Evolutionary conservation across 2,113 vertebrate species (phyloP).

Genomic region (Emydura subglobosa): DNA sequence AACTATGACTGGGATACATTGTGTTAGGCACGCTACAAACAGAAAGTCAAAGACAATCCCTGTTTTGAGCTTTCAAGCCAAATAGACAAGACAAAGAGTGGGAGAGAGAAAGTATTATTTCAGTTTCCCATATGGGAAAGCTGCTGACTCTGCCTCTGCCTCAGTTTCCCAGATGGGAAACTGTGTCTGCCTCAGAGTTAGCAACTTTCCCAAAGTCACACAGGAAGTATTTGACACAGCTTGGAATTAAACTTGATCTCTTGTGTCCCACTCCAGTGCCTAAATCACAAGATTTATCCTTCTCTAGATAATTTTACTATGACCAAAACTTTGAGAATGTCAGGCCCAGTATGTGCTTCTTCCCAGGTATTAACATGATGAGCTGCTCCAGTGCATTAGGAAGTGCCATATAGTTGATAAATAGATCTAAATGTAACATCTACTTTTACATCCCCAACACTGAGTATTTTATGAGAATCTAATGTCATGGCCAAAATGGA

Average conservation of each 20-base stretch:
- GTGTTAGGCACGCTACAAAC: too few relatives aligned
- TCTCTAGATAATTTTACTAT: neutral
- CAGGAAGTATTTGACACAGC: neutral
- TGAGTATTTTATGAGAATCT: too few relatives aligned
- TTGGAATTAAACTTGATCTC: neutral
- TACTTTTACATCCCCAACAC: too few relatives aligned
- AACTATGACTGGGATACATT: too few relatives aligned
- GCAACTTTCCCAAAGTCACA: neutral
- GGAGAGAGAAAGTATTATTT: neutral
- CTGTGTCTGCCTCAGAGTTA: neutral
- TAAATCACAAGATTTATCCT: neutral
- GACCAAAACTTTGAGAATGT: neutral
- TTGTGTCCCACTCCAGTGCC: neutral
- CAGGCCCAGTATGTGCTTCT: neutral
- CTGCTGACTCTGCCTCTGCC: neutral
- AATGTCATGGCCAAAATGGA: too few relatives aligned
- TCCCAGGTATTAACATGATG: neutral
- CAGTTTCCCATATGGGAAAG: neutral
- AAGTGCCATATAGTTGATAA: rapidly evolving
- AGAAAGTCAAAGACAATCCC: neutral
- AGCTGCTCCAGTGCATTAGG: neutral
- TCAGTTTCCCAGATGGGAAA: neutral
- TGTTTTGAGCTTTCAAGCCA: rapidly evolving
- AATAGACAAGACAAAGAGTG: neutral
- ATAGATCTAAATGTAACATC: neutral